These are phyloP conservation scores for Ochotona princeps DNA, from an alignment of 2,113 vertebrate genomes.

Conservation along the genomic window DNA sequence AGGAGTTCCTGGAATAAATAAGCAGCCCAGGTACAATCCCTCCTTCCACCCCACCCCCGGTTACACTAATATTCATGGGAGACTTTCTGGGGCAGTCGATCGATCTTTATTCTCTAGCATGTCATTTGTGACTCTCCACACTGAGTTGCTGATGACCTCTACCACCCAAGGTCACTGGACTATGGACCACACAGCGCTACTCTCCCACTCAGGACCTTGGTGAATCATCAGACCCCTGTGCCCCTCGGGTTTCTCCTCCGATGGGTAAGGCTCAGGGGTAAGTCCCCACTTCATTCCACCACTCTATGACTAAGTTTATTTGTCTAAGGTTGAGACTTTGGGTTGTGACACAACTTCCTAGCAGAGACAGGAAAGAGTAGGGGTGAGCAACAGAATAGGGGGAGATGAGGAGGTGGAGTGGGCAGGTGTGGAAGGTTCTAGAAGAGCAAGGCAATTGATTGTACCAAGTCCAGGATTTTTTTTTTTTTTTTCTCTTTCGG, in stretches of 20 bases:
- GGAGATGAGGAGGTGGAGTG: slow-evolving; percentile 41
- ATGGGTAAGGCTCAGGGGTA: accelerated
- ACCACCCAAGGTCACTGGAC: not conserved
- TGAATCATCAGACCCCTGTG: not conserved
- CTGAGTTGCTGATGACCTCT: accelerated
- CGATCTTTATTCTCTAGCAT: not conserved
- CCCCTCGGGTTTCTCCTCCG: not conserved
- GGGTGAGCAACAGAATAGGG: not conserved
- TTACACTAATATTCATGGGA: accelerated
- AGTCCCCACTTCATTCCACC: too few relatives aligned
- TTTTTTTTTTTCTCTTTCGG: slow-evolving; percentile 66
- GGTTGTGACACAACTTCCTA: slow-evolving; percentile 64
- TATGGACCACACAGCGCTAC: accelerated
- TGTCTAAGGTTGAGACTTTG: slow-evolving; percentile 66
- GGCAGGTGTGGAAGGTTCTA: slow-evolving; percentile 51
- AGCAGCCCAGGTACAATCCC: not conserved
- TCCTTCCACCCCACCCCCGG: not conserved
- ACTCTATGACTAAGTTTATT: slow-evolving; percentile 69
- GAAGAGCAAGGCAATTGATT: slow-evolving; percentile 71
- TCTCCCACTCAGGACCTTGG: not conserved
- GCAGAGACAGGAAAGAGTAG: slow-evolving; percentile 62
- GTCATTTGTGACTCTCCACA: not conserved
- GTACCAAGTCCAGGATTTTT: slow-evolving; percentile 54
- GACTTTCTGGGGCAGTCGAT: accelerated
- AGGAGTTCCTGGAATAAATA: not conserved